Percentiles rank a stretch among this genome's conserved stretches.
phyloP scores from a whole-genome alignment of 2,888 invertebrate species.

The Megalurothrips usitatus region DNA sequence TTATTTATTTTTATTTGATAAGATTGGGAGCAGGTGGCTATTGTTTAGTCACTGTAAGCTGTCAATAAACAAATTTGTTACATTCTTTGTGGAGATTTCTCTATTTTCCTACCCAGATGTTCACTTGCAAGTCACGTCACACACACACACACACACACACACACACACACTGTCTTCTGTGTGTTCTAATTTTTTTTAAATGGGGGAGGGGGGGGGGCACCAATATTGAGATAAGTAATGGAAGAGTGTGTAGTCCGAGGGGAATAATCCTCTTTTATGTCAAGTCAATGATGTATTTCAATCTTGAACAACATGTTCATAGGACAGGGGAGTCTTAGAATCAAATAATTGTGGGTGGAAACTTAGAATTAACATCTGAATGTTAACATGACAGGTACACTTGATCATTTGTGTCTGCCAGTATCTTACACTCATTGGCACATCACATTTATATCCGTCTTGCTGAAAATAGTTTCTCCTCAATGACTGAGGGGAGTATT shows the following conservation, averaged over 20 bases:
- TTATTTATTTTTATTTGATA: conserved; percentile 27
- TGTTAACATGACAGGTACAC: neutral
- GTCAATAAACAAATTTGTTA: conserved; percentile 25
- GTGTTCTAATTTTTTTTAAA: too few species aligned
- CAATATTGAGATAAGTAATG: too few species aligned
- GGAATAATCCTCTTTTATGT: too few species aligned
- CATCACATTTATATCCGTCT: neutral
- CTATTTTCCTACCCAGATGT: neutral
- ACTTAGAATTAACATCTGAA: neutral
- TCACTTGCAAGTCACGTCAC: neutral
- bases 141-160: too few species aligned
- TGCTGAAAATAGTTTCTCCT: neutral
- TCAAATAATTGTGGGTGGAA: neutral
- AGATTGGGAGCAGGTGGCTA: conserved; percentile 18
- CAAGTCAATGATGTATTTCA: neutral
- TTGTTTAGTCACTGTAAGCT: conserved; percentile 4
- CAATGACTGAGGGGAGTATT: neutral
- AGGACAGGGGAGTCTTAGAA: neutral
- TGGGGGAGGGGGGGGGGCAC: too few species aligned
- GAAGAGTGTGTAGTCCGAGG: too few species aligned
- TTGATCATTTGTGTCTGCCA: neutral
- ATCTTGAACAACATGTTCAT: neutral
- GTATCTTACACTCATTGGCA: neutral
- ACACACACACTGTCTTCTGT: too few species aligned
- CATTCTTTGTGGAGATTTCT: conserved; percentile 3